Percentiles rank a stretch among this genome's conserved stretches.
Evolutionary conservation across 2,888 invertebrate species (phyloP).

Genomic region (Pollenia amentaria): DNA sequence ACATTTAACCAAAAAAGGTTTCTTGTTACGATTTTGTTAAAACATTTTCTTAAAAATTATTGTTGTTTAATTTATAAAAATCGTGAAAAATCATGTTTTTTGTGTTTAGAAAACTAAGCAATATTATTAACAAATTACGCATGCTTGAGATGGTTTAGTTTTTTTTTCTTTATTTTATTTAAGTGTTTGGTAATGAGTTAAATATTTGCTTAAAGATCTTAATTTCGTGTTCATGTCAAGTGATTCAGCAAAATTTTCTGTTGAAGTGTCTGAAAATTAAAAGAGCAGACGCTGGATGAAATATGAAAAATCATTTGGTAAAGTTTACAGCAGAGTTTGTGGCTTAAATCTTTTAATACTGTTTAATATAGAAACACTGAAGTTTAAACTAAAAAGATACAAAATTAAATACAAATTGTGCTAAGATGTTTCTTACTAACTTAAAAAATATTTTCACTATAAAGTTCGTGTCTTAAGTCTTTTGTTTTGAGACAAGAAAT

Average conservation of each 20-base stretch:
- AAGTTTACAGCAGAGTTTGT: not conserved
- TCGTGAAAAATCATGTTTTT: slow-evolving; percentile 48
- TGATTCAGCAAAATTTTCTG: slow-evolving; percentile 29
- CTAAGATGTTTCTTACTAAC: not conserved
- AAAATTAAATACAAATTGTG: not conserved
- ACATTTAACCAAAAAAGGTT: slow-evolving; percentile 44
- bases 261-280: not conserved
- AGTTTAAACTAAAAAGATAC: too few relatives aligned
- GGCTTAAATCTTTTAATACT: not conserved
- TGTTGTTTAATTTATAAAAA: not conserved
- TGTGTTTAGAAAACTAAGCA: slow-evolving; percentile 5
- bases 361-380: too few relatives aligned
- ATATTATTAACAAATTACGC: slow-evolving; percentile 41
- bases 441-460: too few relatives aligned
- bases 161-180: slow-evolving; percentile 22
- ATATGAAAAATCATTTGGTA: not conserved
- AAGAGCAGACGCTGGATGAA: not conserved
- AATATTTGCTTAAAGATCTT: slow-evolving; percentile 18
- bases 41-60: not conserved
- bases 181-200: slow-evolving; percentile 3
- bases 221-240: slow-evolving; percentile 35
- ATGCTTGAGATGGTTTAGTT: slow-evolving; percentile 30
- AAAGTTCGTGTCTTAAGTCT: not conserved
- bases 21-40: not conserved
- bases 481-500: not conserved